A percentile compares a stretch with the other conserved stretches of the same genome.
Conservation (phyloP, 2,113 vertebrate genomes). For the Neotoma lepida region DNA sequence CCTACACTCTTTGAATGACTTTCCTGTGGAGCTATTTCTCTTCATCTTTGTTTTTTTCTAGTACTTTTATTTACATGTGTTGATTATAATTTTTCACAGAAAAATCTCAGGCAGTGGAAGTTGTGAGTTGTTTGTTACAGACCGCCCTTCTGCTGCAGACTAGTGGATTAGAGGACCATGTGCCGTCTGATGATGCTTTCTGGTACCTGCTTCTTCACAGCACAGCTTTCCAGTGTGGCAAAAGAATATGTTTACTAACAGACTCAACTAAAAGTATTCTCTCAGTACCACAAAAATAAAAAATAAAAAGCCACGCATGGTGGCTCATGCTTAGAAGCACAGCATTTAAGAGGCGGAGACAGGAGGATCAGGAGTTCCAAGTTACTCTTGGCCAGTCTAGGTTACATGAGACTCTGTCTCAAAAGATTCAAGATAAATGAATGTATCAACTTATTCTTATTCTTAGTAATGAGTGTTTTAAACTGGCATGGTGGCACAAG, state of each 20-base stretch:
- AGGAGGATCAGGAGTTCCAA: not conserved
- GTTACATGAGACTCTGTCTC: not conserved
- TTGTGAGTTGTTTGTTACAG: not conserved
- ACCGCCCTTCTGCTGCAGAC: not conserved
- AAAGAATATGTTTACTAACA: conserved; percentile 32
- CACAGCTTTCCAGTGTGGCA: conserved; percentile 1
- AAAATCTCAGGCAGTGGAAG: not conserved
- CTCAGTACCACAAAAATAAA: not conserved
- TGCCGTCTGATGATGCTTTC: not conserved
- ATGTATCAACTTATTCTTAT: not conserved
- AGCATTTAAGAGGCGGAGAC: no score
- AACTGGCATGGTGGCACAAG: not conserved
- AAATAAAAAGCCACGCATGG: not conserved
- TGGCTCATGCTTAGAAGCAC: not conserved
- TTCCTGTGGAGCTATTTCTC: conserved; percentile 35
- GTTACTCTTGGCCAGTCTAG: not conserved
- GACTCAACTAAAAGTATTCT: conserved; percentile 30
- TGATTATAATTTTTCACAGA: conserved; percentile 8
- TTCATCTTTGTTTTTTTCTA: conserved; percentile 10
- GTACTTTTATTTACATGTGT: conserved; percentile 39
- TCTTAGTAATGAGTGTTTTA: not conserved
- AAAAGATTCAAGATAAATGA: not conserved
- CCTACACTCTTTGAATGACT: not conserved
- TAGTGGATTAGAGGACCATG: not conserved
- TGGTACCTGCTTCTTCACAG: not conserved